A percentile compares a stretch with the other conserved stretches of the same genome.
Conservation (phyloP, 2,797 vertebrate genomes). For the Scyliorhinus canicula region DNA sequence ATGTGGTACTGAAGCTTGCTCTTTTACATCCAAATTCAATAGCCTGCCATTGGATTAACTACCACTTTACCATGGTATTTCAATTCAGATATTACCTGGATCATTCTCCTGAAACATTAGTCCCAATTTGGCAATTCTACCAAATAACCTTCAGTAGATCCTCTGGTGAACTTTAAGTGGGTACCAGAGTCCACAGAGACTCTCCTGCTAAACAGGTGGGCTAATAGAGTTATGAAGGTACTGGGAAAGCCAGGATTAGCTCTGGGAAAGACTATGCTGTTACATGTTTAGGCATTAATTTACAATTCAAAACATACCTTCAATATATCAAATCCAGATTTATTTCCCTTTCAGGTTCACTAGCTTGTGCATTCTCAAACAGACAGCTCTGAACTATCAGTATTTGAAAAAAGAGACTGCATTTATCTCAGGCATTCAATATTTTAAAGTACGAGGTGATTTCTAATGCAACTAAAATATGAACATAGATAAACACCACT, state of each 20-base stretch:
- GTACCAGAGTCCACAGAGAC: not conserved
- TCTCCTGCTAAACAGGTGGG: not conserved
- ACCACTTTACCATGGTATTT: not conserved
- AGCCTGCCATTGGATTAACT: not conserved
- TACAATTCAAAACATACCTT: not conserved
- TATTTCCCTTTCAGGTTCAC: not conserved
- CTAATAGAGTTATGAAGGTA: not conserved
- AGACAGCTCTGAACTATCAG: not conserved
- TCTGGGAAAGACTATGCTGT: not conserved
- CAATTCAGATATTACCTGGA: not conserved
- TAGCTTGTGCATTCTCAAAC: not conserved
- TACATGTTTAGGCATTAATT: not conserved
- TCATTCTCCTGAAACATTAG: not conserved
- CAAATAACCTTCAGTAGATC: not conserved
- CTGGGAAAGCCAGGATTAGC: not conserved
- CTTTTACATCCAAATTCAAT: not conserved
- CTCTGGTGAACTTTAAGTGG: not conserved
- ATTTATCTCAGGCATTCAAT: not conserved
- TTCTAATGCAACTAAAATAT: not conserved
- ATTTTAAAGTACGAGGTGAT: not conserved
- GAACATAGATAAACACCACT: not conserved
- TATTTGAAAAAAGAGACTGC: not conserved
- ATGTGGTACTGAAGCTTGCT: not conserved
- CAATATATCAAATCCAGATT: not conserved
- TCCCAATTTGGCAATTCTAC: not conserved